Percentiles rank a stretch among this genome's conserved stretches.
These are phyloP conservation scores for Stenolophus ochropezus DNA, from an alignment of 2,888 invertebrate species.

Conservation along the genomic window DNA sequence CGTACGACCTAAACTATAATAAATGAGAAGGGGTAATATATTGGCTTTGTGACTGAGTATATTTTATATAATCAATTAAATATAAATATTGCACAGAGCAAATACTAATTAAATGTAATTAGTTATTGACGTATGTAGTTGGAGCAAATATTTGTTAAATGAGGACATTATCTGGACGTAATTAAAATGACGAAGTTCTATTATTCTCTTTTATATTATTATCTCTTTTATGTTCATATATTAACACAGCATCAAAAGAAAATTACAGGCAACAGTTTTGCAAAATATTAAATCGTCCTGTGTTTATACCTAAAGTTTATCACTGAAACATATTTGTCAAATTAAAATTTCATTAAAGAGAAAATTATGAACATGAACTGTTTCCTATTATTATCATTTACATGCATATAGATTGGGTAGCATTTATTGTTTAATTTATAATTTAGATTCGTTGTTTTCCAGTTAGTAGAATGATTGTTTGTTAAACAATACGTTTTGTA, in stretches of 20 bases:
- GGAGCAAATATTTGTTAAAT: not conserved
- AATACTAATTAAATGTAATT: not conserved
- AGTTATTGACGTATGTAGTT: not conserved
- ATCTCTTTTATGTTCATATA: not conserved
- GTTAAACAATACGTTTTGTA: too few species aligned
- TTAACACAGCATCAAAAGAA: not conserved
- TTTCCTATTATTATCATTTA: too few species aligned
- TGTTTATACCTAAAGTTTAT: not conserved
- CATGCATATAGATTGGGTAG: too few species aligned
- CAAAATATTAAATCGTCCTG: not conserved
- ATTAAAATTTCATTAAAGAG: not conserved
- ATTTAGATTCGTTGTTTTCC: too few species aligned
- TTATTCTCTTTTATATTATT: constrained; percentile 18
- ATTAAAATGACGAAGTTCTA: not conserved
- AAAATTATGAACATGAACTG: too few species aligned
- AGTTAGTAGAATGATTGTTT: too few species aligned
- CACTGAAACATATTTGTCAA: not conserved
- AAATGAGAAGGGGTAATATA: too few species aligned
- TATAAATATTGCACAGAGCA: not conserved
- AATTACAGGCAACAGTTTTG: not conserved
- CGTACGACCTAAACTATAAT: too few species aligned
- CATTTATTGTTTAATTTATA: too few species aligned
- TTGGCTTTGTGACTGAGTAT: too few species aligned
- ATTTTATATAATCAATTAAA: too few species aligned
- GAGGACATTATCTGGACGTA: constrained; percentile 1